Evolutionary conservation across 2,888 invertebrate genomes (phyloP), one percentile per base, ranked within the genome.

Genomic region (Exocentrus adspersus): DNA sequence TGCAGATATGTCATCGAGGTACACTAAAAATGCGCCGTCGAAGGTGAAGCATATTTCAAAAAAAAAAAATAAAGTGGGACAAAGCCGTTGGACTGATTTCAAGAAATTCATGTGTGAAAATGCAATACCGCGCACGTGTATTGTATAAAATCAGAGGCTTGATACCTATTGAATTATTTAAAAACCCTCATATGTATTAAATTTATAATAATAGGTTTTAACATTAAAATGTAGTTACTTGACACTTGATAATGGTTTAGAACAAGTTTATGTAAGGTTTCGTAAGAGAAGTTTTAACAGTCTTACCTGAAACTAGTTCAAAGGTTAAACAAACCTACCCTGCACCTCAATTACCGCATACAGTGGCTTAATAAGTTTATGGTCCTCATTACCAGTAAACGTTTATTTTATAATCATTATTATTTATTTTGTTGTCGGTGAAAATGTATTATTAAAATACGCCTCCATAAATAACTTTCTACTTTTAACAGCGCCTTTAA

Each of bases 401-500:
- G 14, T 28, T 12, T 16, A 28, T 30, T 28, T 48, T 16, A 28
- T 16, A 12, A 28, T 48, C n/a, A 28, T 14, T 28, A 28, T 48
- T 48, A 48, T 48, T 48, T 48, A 28, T 28, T 30, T 28, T 7
- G 12, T 30, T 1, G 16, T 12, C 7, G 10, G 28, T 48, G 28
- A 48, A 48, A 30, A 28, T 14, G 5, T 28, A 10, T 28, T 48
- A 48, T 28, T 28, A 48, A 48, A 16, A 2, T 14, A 48, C 14
- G 12, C 1, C 7, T 10, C 6, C 24, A 48, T 48, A 48, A 48
- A 48, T 48, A 16, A 48, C 48, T 48, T 48, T 48, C 48, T 10
- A 28, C 28, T 48, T n/a, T n/a, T 48, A 48, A 30, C 20, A 28
- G 48, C 28, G 20, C 20, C 4, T 20, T 19, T 20, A 20, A n/a